Percentiles rank a stretch among this genome's conserved stretches.
Evolutionary conservation across 1,140 invertebrate species (phyloP).

Genomic region (Aradophagus sp.): DNA sequence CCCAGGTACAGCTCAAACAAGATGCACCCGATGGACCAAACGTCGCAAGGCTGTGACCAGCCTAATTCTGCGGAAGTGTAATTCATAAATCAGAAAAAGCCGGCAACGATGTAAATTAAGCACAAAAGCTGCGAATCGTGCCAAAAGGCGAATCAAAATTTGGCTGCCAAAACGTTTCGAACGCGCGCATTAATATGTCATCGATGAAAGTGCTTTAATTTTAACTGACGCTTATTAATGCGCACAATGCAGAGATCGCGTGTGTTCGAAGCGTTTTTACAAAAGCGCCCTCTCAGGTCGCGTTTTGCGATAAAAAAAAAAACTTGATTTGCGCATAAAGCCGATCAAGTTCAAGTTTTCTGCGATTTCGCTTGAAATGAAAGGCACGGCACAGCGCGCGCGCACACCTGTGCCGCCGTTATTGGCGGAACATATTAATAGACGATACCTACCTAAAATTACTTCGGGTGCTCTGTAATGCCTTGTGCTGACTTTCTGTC

Average conservation of each 20-base stretch:
- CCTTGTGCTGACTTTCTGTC: conserved; percentile 98
- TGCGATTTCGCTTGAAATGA: conserved; percentile 25
- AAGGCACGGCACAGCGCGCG: conserved; percentile 1
- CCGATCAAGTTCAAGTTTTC: conserved; percentile 53
- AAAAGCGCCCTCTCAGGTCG: neutral
- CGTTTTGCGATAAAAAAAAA: too few species aligned
- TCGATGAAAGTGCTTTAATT: conserved; percentile 12
- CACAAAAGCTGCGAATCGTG: neutral
- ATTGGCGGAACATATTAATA: conserved; percentile 50
- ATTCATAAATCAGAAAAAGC: conserved; percentile 12
- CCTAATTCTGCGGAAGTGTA: conserved; percentile 86
- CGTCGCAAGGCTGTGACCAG: conserved; percentile 99
- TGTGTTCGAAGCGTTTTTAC: neutral
- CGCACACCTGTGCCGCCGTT: conserved; percentile 33
- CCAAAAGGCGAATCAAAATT: conserved; percentile 4
- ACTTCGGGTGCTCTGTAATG: conserved; percentile 99
- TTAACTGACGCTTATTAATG: neutral
- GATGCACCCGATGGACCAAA: conserved; percentile 99
- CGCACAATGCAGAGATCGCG: neutral
- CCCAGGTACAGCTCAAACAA: conserved; percentile 99
- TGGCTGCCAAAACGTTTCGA: conserved; percentile 13
- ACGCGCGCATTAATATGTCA: conserved; percentile 7
- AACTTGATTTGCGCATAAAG: conserved; percentile 7
- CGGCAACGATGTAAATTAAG: conserved; percentile 2
- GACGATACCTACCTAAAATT: conserved; percentile 86